Base-by-base conservation (phyloP, 2,888 invertebrate species). In the Netelia virgata region DNA sequence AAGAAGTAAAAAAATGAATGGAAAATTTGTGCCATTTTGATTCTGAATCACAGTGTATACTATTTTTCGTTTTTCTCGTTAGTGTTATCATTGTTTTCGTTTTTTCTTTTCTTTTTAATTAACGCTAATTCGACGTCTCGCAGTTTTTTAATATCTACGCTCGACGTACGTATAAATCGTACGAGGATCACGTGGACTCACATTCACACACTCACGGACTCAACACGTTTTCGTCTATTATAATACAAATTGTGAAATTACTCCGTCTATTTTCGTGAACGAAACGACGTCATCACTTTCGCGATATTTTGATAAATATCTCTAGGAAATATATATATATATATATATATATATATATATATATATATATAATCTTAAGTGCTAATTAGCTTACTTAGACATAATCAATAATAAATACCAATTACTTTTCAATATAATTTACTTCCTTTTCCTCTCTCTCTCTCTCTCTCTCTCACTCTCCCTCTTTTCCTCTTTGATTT, bases 391-490 rank as follows among this genome's bases (percentile, higher is more conserved):
- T 23, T 59, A 78, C 85, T 84, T 83, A 82, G 75, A 82, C 81
- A 82, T 86, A 82, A 85, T 85, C 83, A 83, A 85, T 85, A 88
- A 89, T 88, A 88, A 88, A 88, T 89, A 89, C 88, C 79, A 88
- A 89, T 90, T 86, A 88, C 89, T 88, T 88, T 89, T 89, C 88
- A 89, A 89, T 83, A 88, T 86, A 82, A 84, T 81, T 84, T 75
- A 82, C 47, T 78, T 75, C 82, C 57, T 68, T 23, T 50, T 81
- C 61, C 20, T 18, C 10, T 68, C 10, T 41, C 36, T 73, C 41
- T 47, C 55, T 83, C 61, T 82, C 80, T 87, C 47, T 9, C 72
- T 76, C 69, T 74, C 69, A 36, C 79, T 86, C 77, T 87, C 63
- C 86, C 78, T 88, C 74, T 86, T 80, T 88, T 86, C 85, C 86